Evolutionary conservation across 2,888 invertebrate genomes (phyloP), one percentile per base, ranked within the genome.

Genomic region (Callyntrura sp.): DNA sequence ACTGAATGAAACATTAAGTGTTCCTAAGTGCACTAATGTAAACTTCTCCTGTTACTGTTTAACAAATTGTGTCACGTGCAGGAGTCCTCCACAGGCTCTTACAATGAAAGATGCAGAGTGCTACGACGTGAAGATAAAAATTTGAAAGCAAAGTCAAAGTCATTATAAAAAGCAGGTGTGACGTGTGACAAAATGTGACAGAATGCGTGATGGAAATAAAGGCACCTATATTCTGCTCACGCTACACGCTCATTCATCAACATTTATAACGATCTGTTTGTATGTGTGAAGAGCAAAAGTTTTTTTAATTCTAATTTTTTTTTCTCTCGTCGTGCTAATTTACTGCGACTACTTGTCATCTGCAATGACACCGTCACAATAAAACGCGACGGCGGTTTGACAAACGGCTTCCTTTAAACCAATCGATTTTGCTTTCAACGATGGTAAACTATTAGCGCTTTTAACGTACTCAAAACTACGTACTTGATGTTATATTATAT

Each of bases 171-270:
- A 60, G 6, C 20, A 73, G n/a, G n/a, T 48, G 60, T 35, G 35
- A 28, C 17, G 25, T 60, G 78, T 57, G 85, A 85, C 85, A 85
- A 48, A 68, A 62, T 60, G 78, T 85, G 85, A 85, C 85, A 85
- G 78, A 85, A 43, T 62, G 62, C 48, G 35, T 28, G 78, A 78
- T 85, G 85, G 62, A 85, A 85, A 85, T 73, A 43, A n/a, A 60
- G 8, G 14, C 48, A 48, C 73, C 35, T 35, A 12, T 23, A 73
- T 48, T 73, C 25, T 25, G 48, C 11, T 3, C 48, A 45, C 23
- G 17, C n/a, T 68, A n/a, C n/a, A n/a, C 43, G 17, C 43, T n/a
- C n/a, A n/a, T n/a, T n/a, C 68, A 43, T 65, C 25, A 12, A 25
- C 23, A n/a, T 62, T 1, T 65, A 25, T 35, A 35, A 35, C 35